phyloP scores from a whole-genome alignment of 1,140 invertebrate genomes.

The Radopholus similis region DNA sequence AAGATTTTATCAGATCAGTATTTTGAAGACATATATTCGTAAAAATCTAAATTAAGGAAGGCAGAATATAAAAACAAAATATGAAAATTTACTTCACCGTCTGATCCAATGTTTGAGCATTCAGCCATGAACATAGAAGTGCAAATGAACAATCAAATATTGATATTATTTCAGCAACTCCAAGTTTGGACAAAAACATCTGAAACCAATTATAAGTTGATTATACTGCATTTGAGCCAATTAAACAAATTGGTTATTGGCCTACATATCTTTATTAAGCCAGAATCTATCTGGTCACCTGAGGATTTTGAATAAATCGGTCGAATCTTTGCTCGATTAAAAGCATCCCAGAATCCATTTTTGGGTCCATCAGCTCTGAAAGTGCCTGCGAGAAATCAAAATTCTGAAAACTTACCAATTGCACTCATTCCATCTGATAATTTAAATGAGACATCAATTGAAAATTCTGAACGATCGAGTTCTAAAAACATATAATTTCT shows the following conservation, averaged over 20 bases:
- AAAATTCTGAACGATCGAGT: conserved; percentile 11
- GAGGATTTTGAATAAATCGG: not conserved
- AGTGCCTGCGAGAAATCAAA: not conserved
- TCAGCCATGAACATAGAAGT: conserved; percentile 35
- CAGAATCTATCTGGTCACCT: not conserved
- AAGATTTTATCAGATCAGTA: conserved; percentile 18
- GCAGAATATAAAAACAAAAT: not conserved
- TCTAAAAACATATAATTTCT: conserved; percentile 1
- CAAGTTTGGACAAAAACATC: too few species aligned
- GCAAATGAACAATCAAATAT: conserved; percentile 32
- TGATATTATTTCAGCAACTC: conserved; percentile 24
- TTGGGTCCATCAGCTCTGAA: conserved; percentile 40
- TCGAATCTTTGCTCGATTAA: conserved; percentile 25
- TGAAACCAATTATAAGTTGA: too few species aligned
- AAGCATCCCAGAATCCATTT: conserved; percentile 39
- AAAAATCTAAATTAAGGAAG: conserved; percentile 20
- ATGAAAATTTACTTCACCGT: conserved; percentile 22
- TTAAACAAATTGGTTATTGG: not conserved
- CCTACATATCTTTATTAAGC: not conserved
- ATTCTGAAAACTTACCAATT: conserved; percentile 6
- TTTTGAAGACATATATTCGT: conserved; percentile 34
- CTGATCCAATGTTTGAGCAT: conserved; percentile 37
- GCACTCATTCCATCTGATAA: conserved; percentile 28
- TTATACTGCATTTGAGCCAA: not conserved
- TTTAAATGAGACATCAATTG: conserved; percentile 2